Percentiles rank a stretch among this genome's conserved stretches.
Evolutionary conservation across 2,797 vertebrate species (phyloP).

Genomic region (Geotria australis): DNA sequence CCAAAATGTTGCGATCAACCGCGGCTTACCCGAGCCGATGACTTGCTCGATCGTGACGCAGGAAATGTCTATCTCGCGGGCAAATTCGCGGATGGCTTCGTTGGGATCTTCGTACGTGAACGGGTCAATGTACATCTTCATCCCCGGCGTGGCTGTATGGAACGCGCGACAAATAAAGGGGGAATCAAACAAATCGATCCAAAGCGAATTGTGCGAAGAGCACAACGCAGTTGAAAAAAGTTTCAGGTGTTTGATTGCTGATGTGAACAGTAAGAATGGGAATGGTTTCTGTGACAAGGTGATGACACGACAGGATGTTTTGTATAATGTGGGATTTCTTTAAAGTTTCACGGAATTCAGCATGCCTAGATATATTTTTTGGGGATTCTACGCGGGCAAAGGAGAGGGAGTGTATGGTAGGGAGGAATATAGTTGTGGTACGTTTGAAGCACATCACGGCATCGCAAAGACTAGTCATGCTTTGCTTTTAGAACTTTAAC

Average conservation of each 20-base stretch:
- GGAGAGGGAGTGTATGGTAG: background rate
- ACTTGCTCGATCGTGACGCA: slow-evolving; percentile 95
- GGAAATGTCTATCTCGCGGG: slow-evolving; percentile 80
- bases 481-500: too few species aligned
- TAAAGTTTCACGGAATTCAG: background rate
- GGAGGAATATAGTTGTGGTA: too few species aligned
- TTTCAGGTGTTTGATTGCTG: too few species aligned
- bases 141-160: slow-evolving; percentile 54
- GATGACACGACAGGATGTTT: too few species aligned
- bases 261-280: too few species aligned
- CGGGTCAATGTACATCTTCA: slow-evolving; percentile 94
- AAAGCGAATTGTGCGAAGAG: too few species aligned
- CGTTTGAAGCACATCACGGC: too few species aligned
- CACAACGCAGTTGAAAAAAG: too few species aligned
- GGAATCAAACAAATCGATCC: too few species aligned
- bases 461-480: too few species aligned
- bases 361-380: background rate
- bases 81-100: slow-evolving; percentile 73
- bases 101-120: slow-evolving; percentile 92
- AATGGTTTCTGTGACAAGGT: too few species aligned
- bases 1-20: background rate
- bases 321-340: too few species aligned
- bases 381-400: background rate
- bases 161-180: background rate
- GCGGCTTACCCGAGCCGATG: slow-evolving; percentile 59